Percentiles rank a stretch among this genome's conserved stretches.
Evolutionary conservation across 2,888 invertebrate species (phyloP).

Genomic region (Acleris literana): DNA sequence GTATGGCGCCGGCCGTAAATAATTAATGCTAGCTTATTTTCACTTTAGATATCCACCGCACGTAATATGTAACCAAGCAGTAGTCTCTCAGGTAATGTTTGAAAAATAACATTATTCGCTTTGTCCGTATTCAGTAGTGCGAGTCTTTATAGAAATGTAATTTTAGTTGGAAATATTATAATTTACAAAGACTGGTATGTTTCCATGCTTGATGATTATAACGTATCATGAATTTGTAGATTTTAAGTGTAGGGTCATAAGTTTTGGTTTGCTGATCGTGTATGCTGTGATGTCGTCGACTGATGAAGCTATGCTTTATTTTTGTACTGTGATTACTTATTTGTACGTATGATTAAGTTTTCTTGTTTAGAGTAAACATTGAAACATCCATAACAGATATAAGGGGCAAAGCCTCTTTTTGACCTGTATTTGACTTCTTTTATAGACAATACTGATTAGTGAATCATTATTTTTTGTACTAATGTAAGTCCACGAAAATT

Average conservation of each 20-base stretch:
- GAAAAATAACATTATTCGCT: constrained; percentile 8
- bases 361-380: constrained; percentile 62
- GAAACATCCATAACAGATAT: constrained; percentile 46
- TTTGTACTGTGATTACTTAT: constrained; percentile 81
- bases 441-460: constrained; percentile 47
- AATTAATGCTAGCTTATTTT: background rate
- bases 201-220: constrained; percentile 32
- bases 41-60: background rate
- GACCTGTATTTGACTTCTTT: constrained; percentile 59
- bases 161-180: constrained; percentile 34
- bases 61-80: constrained; percentile 19
- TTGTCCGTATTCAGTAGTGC: constrained; percentile 16
- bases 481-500: constrained; percentile 50
- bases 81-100: constrained; percentile 14
- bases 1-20: background rate
- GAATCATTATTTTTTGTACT: constrained; percentile 54
- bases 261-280: constrained; percentile 69
- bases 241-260: constrained; percentile 54
- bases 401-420: constrained; percentile 67
- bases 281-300: constrained; percentile 79
- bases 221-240: constrained; percentile 43
- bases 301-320: constrained; percentile 80
- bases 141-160: constrained; percentile 23
- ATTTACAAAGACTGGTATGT: constrained; percentile 37
- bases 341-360: constrained; percentile 69